phyloP scores from a whole-genome alignment of 2,113 vertebrate species.

The Enhydra lutris region DNA sequence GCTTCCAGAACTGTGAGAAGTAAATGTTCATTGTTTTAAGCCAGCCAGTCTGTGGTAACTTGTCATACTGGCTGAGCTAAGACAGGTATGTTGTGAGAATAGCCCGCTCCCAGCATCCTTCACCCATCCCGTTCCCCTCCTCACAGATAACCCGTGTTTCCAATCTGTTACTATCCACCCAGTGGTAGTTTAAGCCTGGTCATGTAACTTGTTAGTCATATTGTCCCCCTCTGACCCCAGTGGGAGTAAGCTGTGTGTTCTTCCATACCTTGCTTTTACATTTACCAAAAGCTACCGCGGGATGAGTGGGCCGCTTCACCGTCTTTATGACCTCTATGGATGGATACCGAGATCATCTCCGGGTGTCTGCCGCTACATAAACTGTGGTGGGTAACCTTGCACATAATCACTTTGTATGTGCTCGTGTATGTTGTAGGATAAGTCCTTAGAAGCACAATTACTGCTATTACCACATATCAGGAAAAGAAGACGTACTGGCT shows the following conservation, averaged over 20 bases:
- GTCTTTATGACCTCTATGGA: background rate
- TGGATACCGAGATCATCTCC: too few relatives aligned
- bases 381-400: too few relatives aligned
- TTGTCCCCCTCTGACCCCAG: background rate
- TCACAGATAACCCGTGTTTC: background rate
- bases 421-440: background rate
- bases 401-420: background rate
- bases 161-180: background rate
- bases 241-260: background rate
- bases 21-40: background rate
- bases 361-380: too few relatives aligned
- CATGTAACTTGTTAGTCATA: background rate
- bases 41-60: background rate
- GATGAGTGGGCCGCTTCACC: background rate
- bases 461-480: background rate
- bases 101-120: background rate
- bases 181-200: background rate
- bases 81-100: background rate
- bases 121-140: background rate
- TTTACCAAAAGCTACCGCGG: background rate
- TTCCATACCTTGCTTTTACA: background rate
- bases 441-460: slow-evolving; percentile 2
- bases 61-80: background rate
- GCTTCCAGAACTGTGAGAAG: background rate
- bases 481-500: background rate